Percentiles rank a stretch among this genome's conserved stretches.
Conservation (phyloP, 2,888 invertebrate genomes). For the Ptycholaimellus sp. region DNA sequence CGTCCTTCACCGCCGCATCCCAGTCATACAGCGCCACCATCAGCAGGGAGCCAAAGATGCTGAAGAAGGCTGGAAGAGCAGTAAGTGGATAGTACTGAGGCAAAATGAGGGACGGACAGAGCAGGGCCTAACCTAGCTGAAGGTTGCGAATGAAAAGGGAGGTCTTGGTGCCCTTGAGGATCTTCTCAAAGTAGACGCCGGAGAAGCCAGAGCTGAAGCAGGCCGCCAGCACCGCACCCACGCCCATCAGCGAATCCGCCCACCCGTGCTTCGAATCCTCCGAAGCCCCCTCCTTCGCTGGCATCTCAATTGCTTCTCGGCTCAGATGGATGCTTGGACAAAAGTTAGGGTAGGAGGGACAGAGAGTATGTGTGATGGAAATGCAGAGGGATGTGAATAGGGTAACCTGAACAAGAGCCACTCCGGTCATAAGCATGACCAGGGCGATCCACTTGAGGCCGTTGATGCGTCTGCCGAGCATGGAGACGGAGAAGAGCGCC, state of each 20-base stretch:
- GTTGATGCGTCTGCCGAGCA: conserved; percentile 49
- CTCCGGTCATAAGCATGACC: conserved; percentile 48
- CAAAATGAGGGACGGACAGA: neutral
- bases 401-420: conserved; percentile 32
- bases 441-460: conserved; percentile 65
- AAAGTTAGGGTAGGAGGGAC: no score
- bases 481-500: conserved; percentile 72
- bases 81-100: neutral
- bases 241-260: conserved; percentile 24
- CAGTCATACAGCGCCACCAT: conserved; percentile 29
- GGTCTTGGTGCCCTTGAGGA: conserved; percentile 30
- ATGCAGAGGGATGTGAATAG: no score
- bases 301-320: no score
- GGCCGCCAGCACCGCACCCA: conserved; percentile 31
- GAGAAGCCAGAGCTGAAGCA: conserved; percentile 34
- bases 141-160: conserved; percentile 33
- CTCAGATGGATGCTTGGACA: no score
- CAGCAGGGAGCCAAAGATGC: conserved; percentile 27
- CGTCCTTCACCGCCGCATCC: conserved; percentile 25
- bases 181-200: conserved; percentile 36
- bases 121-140: conserved; percentile 27
- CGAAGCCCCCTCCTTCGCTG: conserved; percentile 4
- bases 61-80: conserved; percentile 28
- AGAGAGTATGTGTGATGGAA: no score
- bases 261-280: conserved; percentile 1